phyloP scores from a whole-genome alignment of 2,888 invertebrate species.

The Amorpha juglandis region DNA sequence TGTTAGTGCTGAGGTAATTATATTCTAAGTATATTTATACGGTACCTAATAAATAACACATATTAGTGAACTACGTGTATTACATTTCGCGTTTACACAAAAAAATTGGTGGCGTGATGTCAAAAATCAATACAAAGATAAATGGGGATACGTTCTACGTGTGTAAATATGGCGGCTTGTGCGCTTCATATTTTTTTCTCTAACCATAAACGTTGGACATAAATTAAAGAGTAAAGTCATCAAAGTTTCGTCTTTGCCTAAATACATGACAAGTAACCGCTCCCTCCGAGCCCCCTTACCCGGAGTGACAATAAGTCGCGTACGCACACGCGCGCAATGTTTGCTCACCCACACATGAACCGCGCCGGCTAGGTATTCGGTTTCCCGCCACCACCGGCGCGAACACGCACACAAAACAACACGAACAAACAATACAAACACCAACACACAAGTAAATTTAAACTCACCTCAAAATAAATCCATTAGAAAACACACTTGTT shows the following conservation, averaged over 20 bases:
- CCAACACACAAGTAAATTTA: slow-evolving; percentile 83
- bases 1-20: not conserved
- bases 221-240: slow-evolving; percentile 81
- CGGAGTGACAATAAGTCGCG: slow-evolving; percentile 81
- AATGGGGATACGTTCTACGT: slow-evolving; percentile 56
- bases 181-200: slow-evolving; percentile 43
- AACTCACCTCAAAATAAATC: slow-evolving; percentile 85
- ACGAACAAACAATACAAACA: slow-evolving; percentile 82
- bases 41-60: slow-evolving; percentile 14
- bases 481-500: slow-evolving; percentile 85
- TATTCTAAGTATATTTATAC: not conserved
- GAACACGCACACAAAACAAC: slow-evolving; percentile 82
- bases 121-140: slow-evolving; percentile 70
- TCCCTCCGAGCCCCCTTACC: slow-evolving; percentile 78
- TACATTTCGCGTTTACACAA: slow-evolving; percentile 61
- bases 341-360: slow-evolving; percentile 74
- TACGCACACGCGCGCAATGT: slow-evolving; percentile 65
- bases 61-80: slow-evolving; percentile 36
- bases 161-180: slow-evolving; percentile 56
- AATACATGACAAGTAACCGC: slow-evolving; percentile 82
- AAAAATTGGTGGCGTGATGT: slow-evolving; percentile 66
- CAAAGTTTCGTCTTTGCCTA: slow-evolving; percentile 80
- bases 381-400: slow-evolving; percentile 80
- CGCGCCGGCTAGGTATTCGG: slow-evolving; percentile 80
- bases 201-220: slow-evolving; percentile 62